Conservation (phyloP, 92 coral and sea anemone genomes). For the Parazoanthus atlanticus region DNA sequence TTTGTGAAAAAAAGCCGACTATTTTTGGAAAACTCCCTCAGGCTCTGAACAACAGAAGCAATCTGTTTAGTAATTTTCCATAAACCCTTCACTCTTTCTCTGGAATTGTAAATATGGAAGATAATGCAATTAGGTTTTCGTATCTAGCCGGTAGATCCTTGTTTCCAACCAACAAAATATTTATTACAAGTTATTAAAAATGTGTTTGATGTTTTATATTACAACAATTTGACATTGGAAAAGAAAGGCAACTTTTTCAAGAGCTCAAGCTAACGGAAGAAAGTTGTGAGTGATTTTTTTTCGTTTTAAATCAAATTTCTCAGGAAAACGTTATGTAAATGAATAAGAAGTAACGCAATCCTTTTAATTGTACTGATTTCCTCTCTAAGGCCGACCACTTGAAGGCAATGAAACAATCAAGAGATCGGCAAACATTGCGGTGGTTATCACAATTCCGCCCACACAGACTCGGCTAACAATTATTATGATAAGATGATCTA, state of each 20-base stretch:
- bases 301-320: too few relatives aligned
- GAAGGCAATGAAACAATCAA: neutral
- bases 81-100: neutral
- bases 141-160: neutral
- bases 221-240: neutral
- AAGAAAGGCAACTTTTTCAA: neutral
- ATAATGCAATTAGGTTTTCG: neutral
- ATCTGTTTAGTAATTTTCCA: neutral
- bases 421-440: conserved; percentile 11
- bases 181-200: conserved; percentile 4
- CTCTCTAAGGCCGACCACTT: neutral
- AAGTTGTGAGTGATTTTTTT: neutral
- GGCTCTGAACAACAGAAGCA: neutral
- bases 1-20: neutral
- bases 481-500: conserved; percentile 2
- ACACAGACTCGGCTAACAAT: neutral
- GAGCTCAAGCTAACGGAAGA: neutral
- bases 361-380: neutral
- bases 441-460: conserved; percentile 4
- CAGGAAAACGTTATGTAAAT: neutral
- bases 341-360: neutral
- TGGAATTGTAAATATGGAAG: neutral
- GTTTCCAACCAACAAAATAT: conserved; percentile 24
- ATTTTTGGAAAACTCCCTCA: neutral
- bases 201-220: neutral